phyloP scores from a whole-genome alignment of 2,797 vertebrate species.

The Balearica regulorum region DNA sequence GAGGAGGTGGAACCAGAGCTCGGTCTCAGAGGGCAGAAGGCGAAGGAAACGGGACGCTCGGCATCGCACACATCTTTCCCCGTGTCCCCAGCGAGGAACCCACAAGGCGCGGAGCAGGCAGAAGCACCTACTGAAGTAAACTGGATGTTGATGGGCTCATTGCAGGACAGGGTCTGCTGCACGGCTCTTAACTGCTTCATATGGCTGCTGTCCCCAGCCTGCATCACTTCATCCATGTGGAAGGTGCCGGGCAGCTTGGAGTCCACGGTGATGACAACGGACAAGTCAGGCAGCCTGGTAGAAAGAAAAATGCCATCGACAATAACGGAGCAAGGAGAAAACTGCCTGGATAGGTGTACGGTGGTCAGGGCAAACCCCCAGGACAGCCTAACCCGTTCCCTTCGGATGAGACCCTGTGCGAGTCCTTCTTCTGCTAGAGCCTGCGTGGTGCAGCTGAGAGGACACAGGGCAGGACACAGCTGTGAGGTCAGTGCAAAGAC shows the following conservation, averaged over 20 bases:
- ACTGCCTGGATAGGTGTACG: accelerated
- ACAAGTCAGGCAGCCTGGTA: slow-evolving; percentile 84
- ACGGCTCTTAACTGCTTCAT: slow-evolving; percentile 72
- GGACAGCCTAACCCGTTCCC: not conserved
- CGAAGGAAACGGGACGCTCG: not conserved
- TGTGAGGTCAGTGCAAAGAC: not conserved
- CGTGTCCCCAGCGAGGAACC: accelerated
- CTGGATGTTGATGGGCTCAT: slow-evolving; percentile 89
- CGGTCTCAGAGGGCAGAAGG: not conserved
- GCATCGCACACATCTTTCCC: not conserved
- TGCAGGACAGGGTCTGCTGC: slow-evolving; percentile 77
- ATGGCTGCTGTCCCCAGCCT: slow-evolving; percentile 78
- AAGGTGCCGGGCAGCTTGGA: slow-evolving; percentile 81
- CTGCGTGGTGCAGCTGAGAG: not conserved
- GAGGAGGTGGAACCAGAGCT: not conserved
- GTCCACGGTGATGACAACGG: slow-evolving; percentile 79
- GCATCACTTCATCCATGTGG: slow-evolving; percentile 82
- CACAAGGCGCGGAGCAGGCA: not conserved
- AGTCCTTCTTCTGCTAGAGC: not conserved
- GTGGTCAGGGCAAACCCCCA: not conserved
- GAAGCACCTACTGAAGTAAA: slow-evolving; percentile 86
- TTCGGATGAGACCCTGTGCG: not conserved
- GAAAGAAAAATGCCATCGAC: not conserved
- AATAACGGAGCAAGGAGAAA: not conserved
- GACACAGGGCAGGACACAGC: not conserved